These are phyloP conservation scores for Epinotia bilunana DNA, from an alignment of 2,888 invertebrate species.

Conservation along the genomic window DNA sequence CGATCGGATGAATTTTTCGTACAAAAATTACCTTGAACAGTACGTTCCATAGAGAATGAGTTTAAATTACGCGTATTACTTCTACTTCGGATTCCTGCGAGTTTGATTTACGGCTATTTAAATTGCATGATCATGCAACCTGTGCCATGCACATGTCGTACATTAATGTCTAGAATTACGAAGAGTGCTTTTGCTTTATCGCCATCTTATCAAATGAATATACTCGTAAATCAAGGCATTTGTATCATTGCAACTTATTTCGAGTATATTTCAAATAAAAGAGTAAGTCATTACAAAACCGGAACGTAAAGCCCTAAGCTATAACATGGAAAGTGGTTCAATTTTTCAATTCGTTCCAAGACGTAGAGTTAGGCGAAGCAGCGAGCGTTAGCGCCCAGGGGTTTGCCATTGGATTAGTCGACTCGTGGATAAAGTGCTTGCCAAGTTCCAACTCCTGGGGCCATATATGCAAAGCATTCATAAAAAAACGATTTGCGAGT, in stretches of 20 bases:
- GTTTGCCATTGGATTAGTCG: constrained; percentile 47
- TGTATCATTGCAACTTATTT: neutral
- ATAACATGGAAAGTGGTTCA: constrained; percentile 70
- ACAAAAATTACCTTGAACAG: constrained; percentile 62
- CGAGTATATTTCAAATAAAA: constrained; percentile 15
- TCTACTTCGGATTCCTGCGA: constrained; percentile 58
- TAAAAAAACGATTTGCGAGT: constrained; percentile 43
- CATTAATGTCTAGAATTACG: constrained; percentile 16
- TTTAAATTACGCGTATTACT: constrained; percentile 68
- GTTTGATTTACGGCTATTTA: constrained; percentile 60
- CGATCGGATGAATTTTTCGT: constrained; percentile 64
- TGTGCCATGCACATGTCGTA: constrained; percentile 45
- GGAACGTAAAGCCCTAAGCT: constrained; percentile 66
- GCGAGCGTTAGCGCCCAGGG: constrained; percentile 45
- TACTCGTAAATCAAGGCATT: neutral
- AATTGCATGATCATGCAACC: constrained; percentile 62
- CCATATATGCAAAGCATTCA: constrained; percentile 49
- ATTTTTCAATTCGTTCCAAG: constrained; percentile 66
- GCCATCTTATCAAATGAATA: no score
- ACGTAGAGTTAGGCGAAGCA: constrained; percentile 41
- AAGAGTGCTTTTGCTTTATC: constrained; percentile 1
- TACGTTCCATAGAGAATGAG: constrained; percentile 59
- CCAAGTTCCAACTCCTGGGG: constrained; percentile 46
- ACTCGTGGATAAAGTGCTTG: constrained; percentile 40
- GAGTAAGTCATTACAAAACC: constrained; percentile 58